These are phyloP conservation scores for Ascaphus truei DNA, from an alignment of 2,113 vertebrate genomes.

Conservation along the genomic window DNA sequence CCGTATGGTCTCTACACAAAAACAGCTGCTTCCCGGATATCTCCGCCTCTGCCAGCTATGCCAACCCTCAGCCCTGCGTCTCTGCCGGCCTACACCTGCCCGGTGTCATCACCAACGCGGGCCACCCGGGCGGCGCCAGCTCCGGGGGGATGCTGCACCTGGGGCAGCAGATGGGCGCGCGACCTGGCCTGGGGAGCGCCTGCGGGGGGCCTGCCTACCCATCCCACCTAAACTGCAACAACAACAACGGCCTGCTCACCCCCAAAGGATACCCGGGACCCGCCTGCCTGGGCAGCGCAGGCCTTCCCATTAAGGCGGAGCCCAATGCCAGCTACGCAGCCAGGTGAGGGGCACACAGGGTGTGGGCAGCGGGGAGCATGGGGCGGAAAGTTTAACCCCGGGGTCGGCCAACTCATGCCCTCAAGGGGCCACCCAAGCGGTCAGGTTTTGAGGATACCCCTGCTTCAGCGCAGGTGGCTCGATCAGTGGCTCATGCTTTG, in stretches of 20 bases:
- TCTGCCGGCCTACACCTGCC: conserved; percentile 39
- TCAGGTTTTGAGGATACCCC: too few relatives aligned
- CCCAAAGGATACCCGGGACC: conserved; percentile 76
- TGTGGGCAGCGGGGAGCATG: too few relatives aligned
- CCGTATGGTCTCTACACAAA: too few relatives aligned
- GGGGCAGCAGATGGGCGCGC: conserved; percentile 51
- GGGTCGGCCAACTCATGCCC: too few relatives aligned
- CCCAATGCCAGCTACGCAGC: conserved; percentile 88
- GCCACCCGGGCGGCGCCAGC: conserved; percentile 43
- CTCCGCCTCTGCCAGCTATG: conserved; percentile 68
- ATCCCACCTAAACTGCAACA: conserved; percentile 70
- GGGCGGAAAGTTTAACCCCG: too few relatives aligned
- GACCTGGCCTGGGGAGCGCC: conserved; percentile 54
- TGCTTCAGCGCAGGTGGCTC: background rate
- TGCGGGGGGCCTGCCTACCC: conserved; percentile 49
- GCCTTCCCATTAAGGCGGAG: conserved; percentile 85
- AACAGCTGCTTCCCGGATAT: conserved; percentile 96
- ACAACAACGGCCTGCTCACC: conserved; percentile 67
- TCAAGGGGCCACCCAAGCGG: too few relatives aligned
- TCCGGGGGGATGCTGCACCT: conserved; percentile 59
- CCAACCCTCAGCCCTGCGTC: conserved; percentile 61
- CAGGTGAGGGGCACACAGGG: conserved; percentile 74
- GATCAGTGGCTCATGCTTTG: background rate
- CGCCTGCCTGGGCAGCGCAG: conserved; percentile 63
- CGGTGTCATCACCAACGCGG: conserved; percentile 32